phyloP scores from a whole-genome alignment of 2,113 vertebrate species.

The Acrocephalus kingi region DNA sequence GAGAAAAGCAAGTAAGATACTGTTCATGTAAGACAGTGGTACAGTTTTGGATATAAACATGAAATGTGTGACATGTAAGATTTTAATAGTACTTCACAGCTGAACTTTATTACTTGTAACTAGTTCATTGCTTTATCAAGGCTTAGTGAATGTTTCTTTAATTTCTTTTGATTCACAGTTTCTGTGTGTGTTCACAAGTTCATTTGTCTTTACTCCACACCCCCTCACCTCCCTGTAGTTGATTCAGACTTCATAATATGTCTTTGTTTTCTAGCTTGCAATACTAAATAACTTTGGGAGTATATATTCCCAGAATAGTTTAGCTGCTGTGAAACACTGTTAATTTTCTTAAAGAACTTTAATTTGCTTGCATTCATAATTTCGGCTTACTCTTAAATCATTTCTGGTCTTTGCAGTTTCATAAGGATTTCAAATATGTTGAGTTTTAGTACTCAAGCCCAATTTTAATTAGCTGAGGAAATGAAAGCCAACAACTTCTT shows the following conservation, averaged over 20 bases:
- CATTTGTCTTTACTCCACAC: not conserved
- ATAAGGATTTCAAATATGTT: not conserved
- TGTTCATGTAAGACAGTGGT: not conserved
- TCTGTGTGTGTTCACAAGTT: not conserved
- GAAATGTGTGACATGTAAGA: not conserved
- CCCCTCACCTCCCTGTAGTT: not conserved
- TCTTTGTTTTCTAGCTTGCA: not conserved
- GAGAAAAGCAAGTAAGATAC: not conserved
- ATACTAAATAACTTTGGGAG: not conserved
- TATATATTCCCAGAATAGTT: not conserved
- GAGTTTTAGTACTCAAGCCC: not conserved
- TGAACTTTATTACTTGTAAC: not conserved
- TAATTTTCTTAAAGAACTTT: not conserved
- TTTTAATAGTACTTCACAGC: not conserved
- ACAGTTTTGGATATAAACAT: not conserved
- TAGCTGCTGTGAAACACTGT: not conserved
- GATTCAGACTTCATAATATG: not conserved
- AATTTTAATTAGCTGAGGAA: not conserved
- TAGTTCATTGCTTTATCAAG: not conserved
- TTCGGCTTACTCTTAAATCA: not conserved
- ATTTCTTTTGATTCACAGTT: not conserved
- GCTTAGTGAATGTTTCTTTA: not conserved
- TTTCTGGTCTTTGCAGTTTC: not conserved
- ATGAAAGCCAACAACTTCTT: not conserved
- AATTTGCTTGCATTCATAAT: not conserved